phyloP scores from a whole-genome alignment of 2,797 vertebrate genomes.

The Paramormyrops hopkinsi region DNA sequence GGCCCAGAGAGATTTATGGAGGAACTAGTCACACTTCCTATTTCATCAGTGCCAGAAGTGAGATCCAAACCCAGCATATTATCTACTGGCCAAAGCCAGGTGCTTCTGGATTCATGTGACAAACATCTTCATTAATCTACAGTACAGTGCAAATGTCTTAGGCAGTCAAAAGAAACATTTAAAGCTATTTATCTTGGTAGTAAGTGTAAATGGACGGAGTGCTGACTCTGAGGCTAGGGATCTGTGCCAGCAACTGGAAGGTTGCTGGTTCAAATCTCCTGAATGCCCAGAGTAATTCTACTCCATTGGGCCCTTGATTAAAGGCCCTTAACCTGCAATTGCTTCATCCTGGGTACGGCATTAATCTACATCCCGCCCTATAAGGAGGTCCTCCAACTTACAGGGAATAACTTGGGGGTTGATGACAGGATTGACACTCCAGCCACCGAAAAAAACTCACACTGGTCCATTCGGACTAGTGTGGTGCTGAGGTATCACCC shows the following conservation, averaged over 20 bases:
- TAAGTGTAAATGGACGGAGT: neutral
- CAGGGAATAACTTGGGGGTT: neutral
- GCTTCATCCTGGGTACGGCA: neutral
- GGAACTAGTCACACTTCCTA: neutral
- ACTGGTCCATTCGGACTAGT: too few species aligned
- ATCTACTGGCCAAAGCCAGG: neutral
- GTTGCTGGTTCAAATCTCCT: neutral
- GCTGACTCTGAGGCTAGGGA: neutral
- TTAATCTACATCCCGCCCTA: neutral
- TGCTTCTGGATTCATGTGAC: neutral
- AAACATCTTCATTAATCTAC: neutral
- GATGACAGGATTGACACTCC: too few species aligned
- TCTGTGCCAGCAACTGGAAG: neutral
- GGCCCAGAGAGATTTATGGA: neutral
- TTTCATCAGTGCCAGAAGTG: neutral
- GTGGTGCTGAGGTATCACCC: too few species aligned
- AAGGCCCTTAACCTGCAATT: neutral
- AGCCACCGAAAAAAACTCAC: too few species aligned
- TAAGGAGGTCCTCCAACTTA: neutral
- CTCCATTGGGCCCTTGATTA: neutral
- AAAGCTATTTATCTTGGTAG: neutral
- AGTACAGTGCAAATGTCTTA: neutral
- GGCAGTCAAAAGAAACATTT: neutral
- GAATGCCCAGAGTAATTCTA: neutral
- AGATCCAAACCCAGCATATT: neutral